Evolutionary conservation across 2,888 invertebrate species (phyloP).

Genomic region (Cistogaster globosa): DNA sequence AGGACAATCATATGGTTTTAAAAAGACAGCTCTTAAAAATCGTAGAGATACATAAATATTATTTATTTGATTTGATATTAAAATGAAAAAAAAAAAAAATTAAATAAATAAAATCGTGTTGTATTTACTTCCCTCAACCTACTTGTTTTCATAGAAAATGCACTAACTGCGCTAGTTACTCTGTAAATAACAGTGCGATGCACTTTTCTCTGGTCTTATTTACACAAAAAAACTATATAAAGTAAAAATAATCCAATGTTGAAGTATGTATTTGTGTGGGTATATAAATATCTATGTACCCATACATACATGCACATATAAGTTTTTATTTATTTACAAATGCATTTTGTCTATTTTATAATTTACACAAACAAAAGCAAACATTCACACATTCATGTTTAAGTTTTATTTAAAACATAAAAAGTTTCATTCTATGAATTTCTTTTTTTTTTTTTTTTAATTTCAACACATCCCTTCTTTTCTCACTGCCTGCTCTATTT

Average conservation of each 20-base stretch:
- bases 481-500: conserved; percentile 25
- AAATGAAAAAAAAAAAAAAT: too few species aligned
- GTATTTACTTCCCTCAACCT: background rate
- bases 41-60: too few species aligned
- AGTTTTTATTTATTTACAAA: conserved; percentile 52
- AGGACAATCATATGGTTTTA: too few species aligned
- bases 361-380: conserved; percentile 23
- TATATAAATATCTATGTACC: background rate
- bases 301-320: background rate
- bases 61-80: too few species aligned
- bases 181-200: conserved; percentile 1
- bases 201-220: conserved; percentile 15
- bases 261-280: conserved; percentile 1
- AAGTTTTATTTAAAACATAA: conserved; percentile 57
- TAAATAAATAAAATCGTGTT: background rate
- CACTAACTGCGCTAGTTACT: conserved; percentile 13
- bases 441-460: background rate
- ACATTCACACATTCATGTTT: conserved; percentile 30
- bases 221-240: background rate
- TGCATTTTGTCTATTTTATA: conserved; percentile 64
- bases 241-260: background rate
- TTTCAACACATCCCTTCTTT: background rate
- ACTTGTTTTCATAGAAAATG: background rate
- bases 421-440: conserved; percentile 36
- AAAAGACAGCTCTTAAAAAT: too few species aligned